Base-by-base conservation (phyloP, 2,797 vertebrate genomes). In the Melanotaenia trifasciata region DNA sequence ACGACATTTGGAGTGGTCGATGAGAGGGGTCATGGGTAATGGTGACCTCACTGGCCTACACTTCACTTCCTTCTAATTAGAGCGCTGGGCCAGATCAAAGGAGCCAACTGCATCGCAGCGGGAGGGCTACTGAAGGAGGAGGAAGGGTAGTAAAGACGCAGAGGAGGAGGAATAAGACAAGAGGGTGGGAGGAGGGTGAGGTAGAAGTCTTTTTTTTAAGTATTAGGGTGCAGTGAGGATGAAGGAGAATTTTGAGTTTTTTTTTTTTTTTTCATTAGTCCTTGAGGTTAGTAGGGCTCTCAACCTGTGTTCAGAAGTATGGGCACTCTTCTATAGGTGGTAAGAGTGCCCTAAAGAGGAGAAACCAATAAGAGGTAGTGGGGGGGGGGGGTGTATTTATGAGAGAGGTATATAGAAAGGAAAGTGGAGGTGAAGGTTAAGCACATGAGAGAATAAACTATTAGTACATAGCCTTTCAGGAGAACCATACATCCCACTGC, bases 21-120 rank as follows among this genome's bases (percentile, higher is more conserved):
- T 95, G 95, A 95, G 95, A 93, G 92, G 93, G 94, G 94, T 95
- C 93, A 91, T 50, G 81, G 87, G 95, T 95, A 96, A 96, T 96
- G 96, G 97, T 96, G 96, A 95, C 95, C 95, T 95, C 95, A 93
- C 96, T 95, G 96, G 94, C 96, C 96, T 96, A 95, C 95, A 97
- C 96, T 98, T 95, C 94, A 96, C 96, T 97, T 97, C 96, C 96
- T 97, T 96, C 97, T 97, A 99, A 99, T 99, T 98, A 99, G 95
- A 95, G 95, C 90, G 85, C 95, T 95, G 95, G 90, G 92, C 89
- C 89, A 96, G 96, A 97, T 99, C 97, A 99, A 99, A 95, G 96
- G 90, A 91, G 88, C 94, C 92, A 95, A 95, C 95, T 89, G 93
- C 94, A 94, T 93, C 96, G 93, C 96, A 94, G 96, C 95, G 86